phyloP scores from a whole-genome alignment of 1,140 invertebrate species.

The Physella acuta region DNA sequence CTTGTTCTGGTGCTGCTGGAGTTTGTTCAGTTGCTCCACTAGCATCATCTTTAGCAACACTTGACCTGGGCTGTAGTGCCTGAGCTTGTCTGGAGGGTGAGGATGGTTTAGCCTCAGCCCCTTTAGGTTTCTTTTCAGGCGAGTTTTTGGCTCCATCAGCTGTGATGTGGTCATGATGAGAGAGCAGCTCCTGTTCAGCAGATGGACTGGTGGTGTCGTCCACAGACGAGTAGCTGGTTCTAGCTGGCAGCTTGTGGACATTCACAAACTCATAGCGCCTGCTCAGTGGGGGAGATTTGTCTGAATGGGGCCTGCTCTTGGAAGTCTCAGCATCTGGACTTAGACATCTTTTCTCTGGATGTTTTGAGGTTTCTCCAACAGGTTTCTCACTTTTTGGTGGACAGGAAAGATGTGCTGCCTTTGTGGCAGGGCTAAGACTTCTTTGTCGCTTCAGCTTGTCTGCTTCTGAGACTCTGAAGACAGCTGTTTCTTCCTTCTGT shows the following conservation, averaged over 20 bases:
- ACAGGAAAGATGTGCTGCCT: background rate
- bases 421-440: slow-evolving; percentile 21
- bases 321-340: slow-evolving; percentile 8
- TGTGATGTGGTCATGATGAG: slow-evolving; percentile 36
- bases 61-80: background rate
- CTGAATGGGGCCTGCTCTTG: slow-evolving; percentile 25
- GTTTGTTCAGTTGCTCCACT: background rate
- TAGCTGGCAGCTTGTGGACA: slow-evolving; percentile 57
- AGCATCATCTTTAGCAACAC: background rate
- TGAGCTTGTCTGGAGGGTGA: background rate
- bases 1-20: background rate
- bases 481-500: slow-evolving; percentile 37
- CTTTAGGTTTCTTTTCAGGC: background rate
- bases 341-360: background rate
- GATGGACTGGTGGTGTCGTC: slow-evolving; percentile 61
- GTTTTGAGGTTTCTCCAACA: background rate
- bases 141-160: background rate
- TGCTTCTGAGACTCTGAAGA: slow-evolving; percentile 33
- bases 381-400: background rate
- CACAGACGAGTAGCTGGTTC: slow-evolving; percentile 59
- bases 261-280: slow-evolving; percentile 56
- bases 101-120: background rate
- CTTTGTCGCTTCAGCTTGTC: slow-evolving; percentile 33
- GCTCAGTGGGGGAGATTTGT: slow-evolving; percentile 43
- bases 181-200: slow-evolving; percentile 51